Percentiles rank a stretch among this genome's conserved stretches.
Conservation (phyloP, 2,888 invertebrate species). For the Cyclophora punctaria region DNA sequence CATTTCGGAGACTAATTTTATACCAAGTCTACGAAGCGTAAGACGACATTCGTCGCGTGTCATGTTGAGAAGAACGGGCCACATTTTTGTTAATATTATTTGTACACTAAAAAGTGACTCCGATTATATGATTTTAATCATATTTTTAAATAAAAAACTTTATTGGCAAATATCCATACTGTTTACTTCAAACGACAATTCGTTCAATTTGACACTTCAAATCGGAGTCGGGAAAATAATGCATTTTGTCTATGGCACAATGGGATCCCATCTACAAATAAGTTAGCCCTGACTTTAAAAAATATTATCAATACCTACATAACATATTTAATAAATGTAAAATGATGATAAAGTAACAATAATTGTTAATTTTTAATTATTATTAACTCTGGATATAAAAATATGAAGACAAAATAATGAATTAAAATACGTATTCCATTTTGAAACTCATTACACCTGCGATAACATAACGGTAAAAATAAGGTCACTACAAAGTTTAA, state of each 20-base stretch:
- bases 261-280: conserved; percentile 23
- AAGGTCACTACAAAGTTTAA: too few relatives aligned
- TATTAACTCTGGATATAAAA: too few relatives aligned
- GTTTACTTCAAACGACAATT: conserved; percentile 76
- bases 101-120: conserved; percentile 44
- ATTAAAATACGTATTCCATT: too few relatives aligned
- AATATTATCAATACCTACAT: too few relatives aligned
- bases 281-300: too few relatives aligned
- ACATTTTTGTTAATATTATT: conserved; percentile 55
- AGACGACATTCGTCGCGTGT: conserved; percentile 92
- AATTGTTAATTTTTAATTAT: too few relatives aligned
- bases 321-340: too few relatives aligned
- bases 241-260: conserved; percentile 51
- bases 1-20: conserved; percentile 67
- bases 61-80: conserved; percentile 86
- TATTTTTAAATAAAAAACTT: conserved; percentile 59
- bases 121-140: conserved; percentile 59
- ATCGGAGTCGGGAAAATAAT: conserved; percentile 29
- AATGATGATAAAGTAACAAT: too few relatives aligned
- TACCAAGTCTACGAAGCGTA: conserved; percentile 90
- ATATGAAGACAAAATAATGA: too few relatives aligned
- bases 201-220: conserved; percentile 71
- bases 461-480: too few relatives aligned
- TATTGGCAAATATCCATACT: conserved; percentile 75
- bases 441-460: too few relatives aligned